Evolutionary conservation across 2,113 vertebrate genomes (phyloP).

Genomic region (Columba livia): DNA sequence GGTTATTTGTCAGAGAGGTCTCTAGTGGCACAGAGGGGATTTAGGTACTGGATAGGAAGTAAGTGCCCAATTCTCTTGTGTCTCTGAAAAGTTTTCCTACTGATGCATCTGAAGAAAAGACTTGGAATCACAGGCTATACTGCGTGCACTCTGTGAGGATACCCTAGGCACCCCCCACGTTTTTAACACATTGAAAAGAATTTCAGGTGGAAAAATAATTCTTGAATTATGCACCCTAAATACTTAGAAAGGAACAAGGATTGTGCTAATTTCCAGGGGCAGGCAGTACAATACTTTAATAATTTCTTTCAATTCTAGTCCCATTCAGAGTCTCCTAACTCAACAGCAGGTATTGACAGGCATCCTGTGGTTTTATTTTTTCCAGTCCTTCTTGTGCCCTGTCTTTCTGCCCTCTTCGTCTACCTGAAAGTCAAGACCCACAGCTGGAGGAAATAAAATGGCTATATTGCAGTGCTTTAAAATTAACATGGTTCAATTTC

Average conservation of each 20-base stretch:
- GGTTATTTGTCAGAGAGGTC: background rate
- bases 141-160: background rate
- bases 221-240: background rate
- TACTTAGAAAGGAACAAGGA: background rate
- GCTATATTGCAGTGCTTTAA: constrained; percentile 59
- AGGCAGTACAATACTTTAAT: background rate
- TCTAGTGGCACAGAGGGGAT: background rate
- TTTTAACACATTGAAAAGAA: background rate
- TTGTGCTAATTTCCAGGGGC: background rate
- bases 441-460: constrained; percentile 73
- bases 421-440: constrained; percentile 56
- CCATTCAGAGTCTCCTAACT: background rate
- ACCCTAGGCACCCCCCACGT: background rate
- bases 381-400: background rate
- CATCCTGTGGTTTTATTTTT: constrained; percentile 42
- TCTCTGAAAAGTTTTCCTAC: background rate
- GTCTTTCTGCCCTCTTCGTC: constrained; percentile 18
- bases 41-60: background rate
- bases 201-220: background rate
- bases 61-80: background rate
- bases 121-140: background rate
- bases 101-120: background rate
- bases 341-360: constrained; percentile 43
- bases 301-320: background rate
- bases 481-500: constrained; percentile 61